Evolutionary conservation across 2,888 invertebrate genomes (phyloP), one percentile per base, ranked within the genome.

Genomic region (Theristus sp.): DNA sequence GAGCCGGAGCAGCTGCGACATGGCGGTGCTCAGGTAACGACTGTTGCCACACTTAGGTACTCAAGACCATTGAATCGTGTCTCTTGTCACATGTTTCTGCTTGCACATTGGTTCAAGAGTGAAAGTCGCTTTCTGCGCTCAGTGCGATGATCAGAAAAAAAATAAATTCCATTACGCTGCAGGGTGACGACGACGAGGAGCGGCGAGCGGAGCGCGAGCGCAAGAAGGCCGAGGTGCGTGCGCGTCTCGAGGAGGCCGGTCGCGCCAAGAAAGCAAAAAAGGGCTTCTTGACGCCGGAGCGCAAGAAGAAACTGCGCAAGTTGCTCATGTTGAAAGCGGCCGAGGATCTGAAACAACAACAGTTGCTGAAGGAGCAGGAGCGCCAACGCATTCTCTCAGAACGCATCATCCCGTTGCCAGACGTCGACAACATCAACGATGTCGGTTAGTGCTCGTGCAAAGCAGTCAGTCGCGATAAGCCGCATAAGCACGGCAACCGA

Each of bases 321-420:
- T 82, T 98, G 83, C 84, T 98, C 81, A 93, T 96, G 86, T 91
- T 94, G 82, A 98, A 96, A 83, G 98, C 96, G 77, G 96, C 96
- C 71, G 96, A 98, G 79, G 96, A 98, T 80, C 81, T 98, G 81
- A 94, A 94, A 82, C 93, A 93, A 79, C 94, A 98, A 81, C 94
- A 96, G 80, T 90, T 94, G 81, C 86, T 89, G 77, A 94, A 96
- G 82, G 91, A 93, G 63, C 89, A 91, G 67, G 96, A 94, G 79
- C 86, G 93, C 78, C 89, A 91, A 81, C 87, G 89, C 76, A 89
- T 90, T 81, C 90, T 93, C 77, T 88, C 89, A 76, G 87, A 91
- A 78, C 84, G 93, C 76, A 89, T 89, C 77, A 85, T 86, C 77
- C 82, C 89, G 69, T 88, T 90, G 80, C 84, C 86, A 78, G 79